phyloP scores from a whole-genome alignment of 2,113 vertebrate species.

The Machaerirhynchus nigripectus region DNA sequence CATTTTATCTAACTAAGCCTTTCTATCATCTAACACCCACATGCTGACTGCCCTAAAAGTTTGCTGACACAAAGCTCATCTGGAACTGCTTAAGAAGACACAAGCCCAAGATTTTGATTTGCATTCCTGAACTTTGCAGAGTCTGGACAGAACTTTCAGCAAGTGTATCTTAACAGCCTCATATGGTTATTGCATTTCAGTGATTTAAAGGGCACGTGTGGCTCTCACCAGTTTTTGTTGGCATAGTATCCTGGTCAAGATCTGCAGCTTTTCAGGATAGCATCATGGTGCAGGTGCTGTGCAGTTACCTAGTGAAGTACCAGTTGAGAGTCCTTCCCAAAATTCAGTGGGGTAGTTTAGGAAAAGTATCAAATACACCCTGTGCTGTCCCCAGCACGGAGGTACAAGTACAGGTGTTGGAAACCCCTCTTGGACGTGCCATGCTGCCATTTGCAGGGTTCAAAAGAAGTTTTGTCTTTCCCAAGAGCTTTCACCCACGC shows the following conservation, averaged over 20 bases:
- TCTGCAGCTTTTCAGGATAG: background rate
- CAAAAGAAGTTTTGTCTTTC: background rate
- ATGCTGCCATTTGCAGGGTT: background rate
- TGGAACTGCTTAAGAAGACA: background rate
- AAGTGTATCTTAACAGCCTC: background rate
- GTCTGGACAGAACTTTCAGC: background rate
- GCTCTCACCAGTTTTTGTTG: background rate
- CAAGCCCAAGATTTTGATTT: background rate
- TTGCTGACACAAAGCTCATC: background rate
- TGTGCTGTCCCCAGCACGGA: constrained; percentile 27
- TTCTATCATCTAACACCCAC: background rate
- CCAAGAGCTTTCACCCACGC: background rate
- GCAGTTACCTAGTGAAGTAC: background rate
- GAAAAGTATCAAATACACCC: background rate
- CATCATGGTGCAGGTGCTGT: background rate
- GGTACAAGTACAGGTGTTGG: background rate
- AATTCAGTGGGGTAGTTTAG: background rate
- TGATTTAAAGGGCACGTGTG: background rate
- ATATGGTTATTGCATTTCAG: background rate
- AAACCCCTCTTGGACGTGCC: background rate
- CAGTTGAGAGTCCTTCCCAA: background rate
- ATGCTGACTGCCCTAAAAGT: background rate
- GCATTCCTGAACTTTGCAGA: background rate
- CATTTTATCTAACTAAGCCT: background rate
- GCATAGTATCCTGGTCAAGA: background rate